phyloP scores from a whole-genome alignment of 2,888 invertebrate genomes.

The Malachius bipustulatus region DNA sequence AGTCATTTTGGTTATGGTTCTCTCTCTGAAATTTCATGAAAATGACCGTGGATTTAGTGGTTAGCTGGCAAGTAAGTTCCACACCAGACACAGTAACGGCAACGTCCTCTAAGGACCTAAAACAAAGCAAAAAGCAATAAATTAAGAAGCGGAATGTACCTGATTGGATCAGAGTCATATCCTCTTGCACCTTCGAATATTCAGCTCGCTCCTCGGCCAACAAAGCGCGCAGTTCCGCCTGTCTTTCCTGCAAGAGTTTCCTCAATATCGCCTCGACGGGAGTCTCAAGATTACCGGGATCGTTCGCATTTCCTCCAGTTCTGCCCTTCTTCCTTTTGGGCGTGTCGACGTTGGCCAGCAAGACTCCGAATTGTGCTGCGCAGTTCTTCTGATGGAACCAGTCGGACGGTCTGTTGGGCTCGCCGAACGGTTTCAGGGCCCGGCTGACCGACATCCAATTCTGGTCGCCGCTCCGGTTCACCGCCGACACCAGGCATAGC shows the following conservation, averaged over 20 bases:
- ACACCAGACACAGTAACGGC: too few species aligned
- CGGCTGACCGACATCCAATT: slow-evolving; percentile 86
- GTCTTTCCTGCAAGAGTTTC: slow-evolving; percentile 63
- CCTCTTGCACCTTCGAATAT: slow-evolving; percentile 59
- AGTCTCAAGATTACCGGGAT: slow-evolving; percentile 47
- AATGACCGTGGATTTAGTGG: too few species aligned
- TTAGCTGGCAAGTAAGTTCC: too few species aligned
- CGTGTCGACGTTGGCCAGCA: slow-evolving; percentile 71
- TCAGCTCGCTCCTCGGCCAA: slow-evolving; percentile 60
- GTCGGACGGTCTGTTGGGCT: slow-evolving; percentile 62
- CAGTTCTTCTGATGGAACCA: slow-evolving; percentile 89
- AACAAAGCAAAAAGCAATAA: too few species aligned
- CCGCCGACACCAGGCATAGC: slow-evolving; percentile 74
- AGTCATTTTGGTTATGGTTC: too few species aligned
- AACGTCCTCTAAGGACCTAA: too few species aligned
- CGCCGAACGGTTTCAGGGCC: slow-evolving; percentile 63
- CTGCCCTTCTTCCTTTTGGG: slow-evolving; percentile 74
- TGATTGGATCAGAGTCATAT: slow-evolving; percentile 43
- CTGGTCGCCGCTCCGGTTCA: slow-evolving; percentile 75
- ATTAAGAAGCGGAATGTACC: too few species aligned
- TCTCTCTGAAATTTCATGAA: too few species aligned
- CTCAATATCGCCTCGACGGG: slow-evolving; percentile 70
- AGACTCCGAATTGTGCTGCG: slow-evolving; percentile 75
- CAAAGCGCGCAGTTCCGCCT: slow-evolving; percentile 61
- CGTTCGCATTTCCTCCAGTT: slow-evolving; percentile 40